A percentile compares a stretch with the other conserved stretches of the same genome.
Conservation (phyloP, 2,113 vertebrate species). For the Siniperca knerii region DNA sequence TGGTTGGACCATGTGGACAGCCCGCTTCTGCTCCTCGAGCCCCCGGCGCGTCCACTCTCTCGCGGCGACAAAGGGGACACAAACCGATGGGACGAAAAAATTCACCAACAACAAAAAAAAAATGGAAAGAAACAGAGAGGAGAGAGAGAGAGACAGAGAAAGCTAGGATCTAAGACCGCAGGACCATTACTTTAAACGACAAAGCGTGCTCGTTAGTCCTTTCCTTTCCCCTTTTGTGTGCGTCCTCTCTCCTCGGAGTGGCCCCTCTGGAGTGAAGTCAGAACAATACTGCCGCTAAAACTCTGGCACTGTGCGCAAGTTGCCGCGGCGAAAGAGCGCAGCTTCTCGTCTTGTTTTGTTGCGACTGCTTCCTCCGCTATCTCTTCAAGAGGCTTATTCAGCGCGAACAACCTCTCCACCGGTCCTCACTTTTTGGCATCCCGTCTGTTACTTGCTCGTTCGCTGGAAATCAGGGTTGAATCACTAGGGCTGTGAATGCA, state of each 20-base stretch:
- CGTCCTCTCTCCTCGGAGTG: constrained; percentile 81
- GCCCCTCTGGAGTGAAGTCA: constrained; percentile 85
- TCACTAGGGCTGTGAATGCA: constrained; percentile 78
- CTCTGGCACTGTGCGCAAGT: constrained; percentile 85
- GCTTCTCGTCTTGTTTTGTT: constrained; percentile 77
- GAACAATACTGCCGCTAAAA: constrained; percentile 85
- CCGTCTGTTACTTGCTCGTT: constrained; percentile 84
- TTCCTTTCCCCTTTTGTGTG: constrained; percentile 77
- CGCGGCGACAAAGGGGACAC: constrained; percentile 74
- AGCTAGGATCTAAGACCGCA: constrained; percentile 77
- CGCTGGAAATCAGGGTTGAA: constrained; percentile 85
- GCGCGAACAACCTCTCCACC: constrained; percentile 72
- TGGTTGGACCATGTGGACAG: constrained; percentile 88
- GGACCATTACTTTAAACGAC: constrained; percentile 81
- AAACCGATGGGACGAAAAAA: constrained; percentile 69
- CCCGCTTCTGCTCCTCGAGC: constrained; percentile 83
- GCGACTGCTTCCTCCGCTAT: constrained; percentile 52
- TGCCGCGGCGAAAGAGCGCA: constrained; percentile 78
- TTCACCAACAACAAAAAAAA: constrained; percentile 30
- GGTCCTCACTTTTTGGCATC: constrained; percentile 85
- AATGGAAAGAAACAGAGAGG: constrained; percentile 63
- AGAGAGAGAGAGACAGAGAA: constrained; percentile 69
- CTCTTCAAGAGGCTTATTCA: constrained; percentile 65
- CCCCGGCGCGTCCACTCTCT: constrained; percentile 84
- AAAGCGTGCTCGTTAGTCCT: constrained; percentile 83